Base-by-base conservation (phyloP, 2,797 vertebrate species). In the Meda fulgida region DNA sequence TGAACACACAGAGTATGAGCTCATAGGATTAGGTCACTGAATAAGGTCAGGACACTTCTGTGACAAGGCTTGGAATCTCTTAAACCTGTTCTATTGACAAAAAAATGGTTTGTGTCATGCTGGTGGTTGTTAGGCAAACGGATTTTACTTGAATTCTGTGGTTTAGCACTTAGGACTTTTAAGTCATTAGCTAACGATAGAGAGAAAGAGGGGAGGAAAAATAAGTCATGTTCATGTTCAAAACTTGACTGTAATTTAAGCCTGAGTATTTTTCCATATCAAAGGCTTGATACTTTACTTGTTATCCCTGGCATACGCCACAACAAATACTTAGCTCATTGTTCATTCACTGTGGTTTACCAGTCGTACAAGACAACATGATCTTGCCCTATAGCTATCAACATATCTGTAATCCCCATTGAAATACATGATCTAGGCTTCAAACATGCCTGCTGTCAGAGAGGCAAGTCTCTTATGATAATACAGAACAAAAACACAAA, bases 1-100 rank as follows among this genome's bases (percentile, higher is more conserved):
- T 93, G 91, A 94, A 91, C 93, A 92, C 91, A 78, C 92, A 92
- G 92, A 93, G 93, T 93, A 93, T 94, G 93, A 94, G 91, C 93
- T 95, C 93, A 94, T 93, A 83, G 92, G 93, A 95, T 94, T 94
- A 95, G 90, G 89, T 89, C 89, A 86, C 78, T 55, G 90, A 91
- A 92, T 87, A 85, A 89, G 90, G 91, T 89, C 81, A 89, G 89
- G 88, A 87, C 83, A 86, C 83, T 84, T 87, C 78, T 71, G 63
- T 77, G 29, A 84, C 38, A 38, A 81, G 18, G 40, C 63, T 67
- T 51, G 78, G 40, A 80, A 67, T 80, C 66, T 53, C 75, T 78
- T 84, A 78, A 78, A 84, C 48, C 65, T 84, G 48, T 78, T 84
- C 82, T 69, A 60, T 84, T 84, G 65, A 84, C 26, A 36, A 78